Percentiles rank a stretch among this genome's conserved stretches.
phyloP scores from a whole-genome alignment of 2,113 vertebrate species.

The Nettapus auritus region DNA sequence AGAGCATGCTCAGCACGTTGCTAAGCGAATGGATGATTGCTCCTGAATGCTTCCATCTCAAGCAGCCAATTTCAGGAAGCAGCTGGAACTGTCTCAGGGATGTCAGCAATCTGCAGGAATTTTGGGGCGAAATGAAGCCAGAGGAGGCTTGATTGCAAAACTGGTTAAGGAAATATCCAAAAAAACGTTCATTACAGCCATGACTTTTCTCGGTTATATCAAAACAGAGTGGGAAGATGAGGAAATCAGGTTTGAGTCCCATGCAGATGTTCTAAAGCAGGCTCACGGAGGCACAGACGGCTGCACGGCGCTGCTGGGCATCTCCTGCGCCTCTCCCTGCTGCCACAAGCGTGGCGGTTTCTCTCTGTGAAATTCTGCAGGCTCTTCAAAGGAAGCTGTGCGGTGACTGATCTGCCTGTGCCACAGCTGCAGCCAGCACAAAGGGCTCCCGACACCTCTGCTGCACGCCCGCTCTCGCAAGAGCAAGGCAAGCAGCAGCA shows the following conservation, averaged over 20 bases:
- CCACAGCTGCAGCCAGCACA: not conserved
- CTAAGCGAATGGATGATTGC: constrained; percentile 1
- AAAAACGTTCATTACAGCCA: not conserved
- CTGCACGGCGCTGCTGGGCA: not conserved
- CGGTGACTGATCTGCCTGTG: not conserved
- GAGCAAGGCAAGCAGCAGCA: not conserved
- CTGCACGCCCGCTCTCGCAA: not conserved
- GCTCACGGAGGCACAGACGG: not conserved
- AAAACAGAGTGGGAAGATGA: not conserved
- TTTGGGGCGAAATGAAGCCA: not conserved
- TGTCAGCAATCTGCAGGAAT: not conserved
- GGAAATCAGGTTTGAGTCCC: not conserved
- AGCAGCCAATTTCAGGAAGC: not conserved
- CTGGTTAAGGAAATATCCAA: not conserved
- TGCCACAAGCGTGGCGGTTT: not conserved
- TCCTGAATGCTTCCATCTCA: not conserved
- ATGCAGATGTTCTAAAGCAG: not conserved
- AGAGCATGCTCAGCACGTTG: not conserved
- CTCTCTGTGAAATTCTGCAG: not conserved
- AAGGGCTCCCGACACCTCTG: not conserved
- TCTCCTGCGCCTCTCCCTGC: not conserved
- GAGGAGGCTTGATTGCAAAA: not conserved
- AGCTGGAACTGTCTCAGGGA: not conserved
- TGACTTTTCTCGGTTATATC: not conserved
- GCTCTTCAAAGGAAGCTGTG: not conserved